These are phyloP conservation scores for Pterocles orientalis DNA, from an alignment of 2,113 vertebrate species.

Conservation along the genomic window DNA sequence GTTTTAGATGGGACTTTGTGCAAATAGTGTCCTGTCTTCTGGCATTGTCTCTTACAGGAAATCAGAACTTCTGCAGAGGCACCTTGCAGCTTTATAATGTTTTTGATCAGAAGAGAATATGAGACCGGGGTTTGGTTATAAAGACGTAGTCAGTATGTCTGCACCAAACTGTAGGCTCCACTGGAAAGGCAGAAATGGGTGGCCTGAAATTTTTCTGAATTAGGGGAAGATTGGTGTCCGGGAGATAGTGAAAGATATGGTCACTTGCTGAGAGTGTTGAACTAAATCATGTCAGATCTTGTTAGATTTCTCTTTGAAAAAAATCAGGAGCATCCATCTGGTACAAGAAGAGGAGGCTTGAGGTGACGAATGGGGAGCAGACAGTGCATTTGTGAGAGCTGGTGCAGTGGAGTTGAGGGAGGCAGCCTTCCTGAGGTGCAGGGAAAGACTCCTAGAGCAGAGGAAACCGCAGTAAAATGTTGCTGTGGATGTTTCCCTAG, in stretches of 20 bases:
- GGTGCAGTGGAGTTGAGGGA: neutral
- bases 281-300: neutral
- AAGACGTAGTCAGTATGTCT: neutral
- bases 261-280: neutral
- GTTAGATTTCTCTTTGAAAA: neutral
- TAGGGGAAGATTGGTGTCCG: neutral
- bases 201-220: neutral
- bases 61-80: neutral
- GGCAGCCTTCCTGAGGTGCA: neutral
- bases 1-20: neutral
- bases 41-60: neutral
- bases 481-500: neutral
- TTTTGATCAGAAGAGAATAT: neutral
- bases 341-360: neutral
- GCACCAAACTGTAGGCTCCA: neutral
- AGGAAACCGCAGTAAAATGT: neutral
- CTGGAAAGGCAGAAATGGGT: neutral
- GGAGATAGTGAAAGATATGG: neutral
- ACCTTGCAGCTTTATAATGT: neutral
- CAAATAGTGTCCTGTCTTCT: neutral
- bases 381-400: neutral
- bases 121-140: neutral
- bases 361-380: neutral
- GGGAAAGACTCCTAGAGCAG: neutral
- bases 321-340: neutral